Evolutionary conservation across 2,888 invertebrate species (phyloP).

Genomic region (Psylliodes chrysocephalus): DNA sequence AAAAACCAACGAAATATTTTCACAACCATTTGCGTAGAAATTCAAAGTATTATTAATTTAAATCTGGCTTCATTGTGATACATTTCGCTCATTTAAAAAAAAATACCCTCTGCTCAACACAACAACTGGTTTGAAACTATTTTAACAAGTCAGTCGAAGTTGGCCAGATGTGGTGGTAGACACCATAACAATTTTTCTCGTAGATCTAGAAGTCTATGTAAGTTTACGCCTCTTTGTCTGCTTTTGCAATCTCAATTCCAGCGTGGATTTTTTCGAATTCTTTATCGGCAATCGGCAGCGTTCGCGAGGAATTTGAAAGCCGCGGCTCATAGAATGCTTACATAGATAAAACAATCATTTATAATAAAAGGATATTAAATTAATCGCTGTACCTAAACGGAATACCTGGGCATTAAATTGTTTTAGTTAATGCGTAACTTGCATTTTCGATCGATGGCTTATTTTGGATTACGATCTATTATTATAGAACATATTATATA

Average conservation of each 20-base stretch:
- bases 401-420: not conserved
- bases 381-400: too few relatives aligned
- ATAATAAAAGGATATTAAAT: too few relatives aligned
- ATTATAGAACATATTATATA: too few relatives aligned
- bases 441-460: too few relatives aligned
- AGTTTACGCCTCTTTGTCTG: constrained; percentile 31
- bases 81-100: too few relatives aligned
- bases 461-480: too few relatives aligned
- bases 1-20: too few relatives aligned
- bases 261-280: constrained; percentile 19
- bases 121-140: constrained; percentile 1
- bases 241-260: constrained; percentile 26
- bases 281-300: constrained; percentile 12
- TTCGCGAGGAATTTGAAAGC: constrained; percentile 13
- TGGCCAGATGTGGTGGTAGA: not conserved
- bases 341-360: not conserved
- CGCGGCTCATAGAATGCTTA: not conserved
- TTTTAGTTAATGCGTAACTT: too few relatives aligned
- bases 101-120: too few relatives aligned
- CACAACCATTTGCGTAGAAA: too few relatives aligned
- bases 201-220: not conserved
- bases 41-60: too few relatives aligned
- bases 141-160: not conserved
- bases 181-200: not conserved
- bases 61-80: too few relatives aligned